These are phyloP conservation scores for Heliconius ismenius DNA, from an alignment of 2,888 invertebrate genomes.

Conservation along the genomic window DNA sequence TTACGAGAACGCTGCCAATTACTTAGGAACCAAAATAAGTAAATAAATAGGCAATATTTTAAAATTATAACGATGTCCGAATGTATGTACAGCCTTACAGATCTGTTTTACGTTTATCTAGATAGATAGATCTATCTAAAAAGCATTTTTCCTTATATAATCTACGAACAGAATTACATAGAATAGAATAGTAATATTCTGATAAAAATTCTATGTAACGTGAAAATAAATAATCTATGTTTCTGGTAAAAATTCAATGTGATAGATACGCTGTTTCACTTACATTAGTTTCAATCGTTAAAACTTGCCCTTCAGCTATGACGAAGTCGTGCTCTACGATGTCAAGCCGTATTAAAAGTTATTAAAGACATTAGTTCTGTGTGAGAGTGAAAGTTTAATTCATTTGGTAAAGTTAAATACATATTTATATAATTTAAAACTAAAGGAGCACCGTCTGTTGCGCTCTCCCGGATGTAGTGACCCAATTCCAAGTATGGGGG, in stretches of 20 bases:
- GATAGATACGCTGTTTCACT: not conserved
- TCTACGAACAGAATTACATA: not conserved
- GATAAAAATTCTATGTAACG: no score
- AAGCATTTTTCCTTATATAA: not conserved
- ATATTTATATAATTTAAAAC: conserved; percentile 9
- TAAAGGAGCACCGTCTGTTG: not conserved
- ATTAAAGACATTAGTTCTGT: conserved; percentile 15
- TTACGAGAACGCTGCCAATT: conserved; percentile 19
- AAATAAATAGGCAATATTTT: not conserved
- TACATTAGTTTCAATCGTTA: conserved; percentile 9
- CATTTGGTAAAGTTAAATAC: conserved; percentile 16
- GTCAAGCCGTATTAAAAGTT: conserved; percentile 27
- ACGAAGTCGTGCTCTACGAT: conserved; percentile 26
- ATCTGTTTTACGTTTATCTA: not conserved
- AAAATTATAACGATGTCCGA: not conserved
- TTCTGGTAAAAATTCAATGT: no score
- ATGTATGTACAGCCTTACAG: not conserved
- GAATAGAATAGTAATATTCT: no score
- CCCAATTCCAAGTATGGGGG: not conserved
- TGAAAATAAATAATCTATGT: no score
- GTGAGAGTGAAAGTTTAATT: conserved; percentile 31
- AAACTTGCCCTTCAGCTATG: conserved; percentile 28
- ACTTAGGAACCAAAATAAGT: not conserved
- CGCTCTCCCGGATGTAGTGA: not conserved
- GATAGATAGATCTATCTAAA: not conserved